A percentile compares a stretch with the other conserved stretches of the same genome.
Conservation (phyloP, 2,888 invertebrate genomes). For the Diadromus collaris region DNA sequence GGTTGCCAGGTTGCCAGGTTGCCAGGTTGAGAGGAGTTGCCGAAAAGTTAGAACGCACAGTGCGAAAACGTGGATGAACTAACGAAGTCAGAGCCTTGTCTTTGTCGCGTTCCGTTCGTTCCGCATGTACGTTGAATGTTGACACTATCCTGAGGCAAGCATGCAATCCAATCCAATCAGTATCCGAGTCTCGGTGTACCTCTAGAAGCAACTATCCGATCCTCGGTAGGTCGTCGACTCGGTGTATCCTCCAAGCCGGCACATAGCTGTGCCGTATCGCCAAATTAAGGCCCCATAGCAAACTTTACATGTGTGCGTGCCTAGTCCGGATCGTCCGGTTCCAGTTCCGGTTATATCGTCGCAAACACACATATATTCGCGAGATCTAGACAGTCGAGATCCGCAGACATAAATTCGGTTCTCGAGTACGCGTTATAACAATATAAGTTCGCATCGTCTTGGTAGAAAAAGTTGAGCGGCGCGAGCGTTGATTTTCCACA, state of each 20-base stretch:
- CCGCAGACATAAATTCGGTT: constrained; percentile 14
- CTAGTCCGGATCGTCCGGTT: constrained; percentile 9
- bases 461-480: constrained; percentile 41
- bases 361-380: neutral
- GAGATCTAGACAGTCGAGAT: neutral
- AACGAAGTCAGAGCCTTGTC: constrained; percentile 10
- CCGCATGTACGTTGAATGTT: constrained; percentile 51
- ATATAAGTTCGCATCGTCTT: constrained; percentile 22
- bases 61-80: neutral
- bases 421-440: constrained; percentile 20
- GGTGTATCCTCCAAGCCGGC: constrained; percentile 5
- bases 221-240: constrained; percentile 43
- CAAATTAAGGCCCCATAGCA: constrained; percentile 34
- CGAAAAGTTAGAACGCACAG: neutral
- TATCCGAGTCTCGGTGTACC: constrained; percentile 32
- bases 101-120: constrained; percentile 44
- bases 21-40: neutral
- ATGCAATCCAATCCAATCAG: constrained; percentile 50
- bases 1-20: no score
- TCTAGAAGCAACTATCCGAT: constrained; percentile 18
- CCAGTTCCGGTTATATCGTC: neutral
- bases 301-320: constrained; percentile 10
- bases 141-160: constrained; percentile 42
- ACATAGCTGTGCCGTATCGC: neutral
- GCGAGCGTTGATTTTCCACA: constrained; percentile 57